Base-by-base conservation (phyloP, 2,888 invertebrate genomes). In the Criorhina ranunculi region DNA sequence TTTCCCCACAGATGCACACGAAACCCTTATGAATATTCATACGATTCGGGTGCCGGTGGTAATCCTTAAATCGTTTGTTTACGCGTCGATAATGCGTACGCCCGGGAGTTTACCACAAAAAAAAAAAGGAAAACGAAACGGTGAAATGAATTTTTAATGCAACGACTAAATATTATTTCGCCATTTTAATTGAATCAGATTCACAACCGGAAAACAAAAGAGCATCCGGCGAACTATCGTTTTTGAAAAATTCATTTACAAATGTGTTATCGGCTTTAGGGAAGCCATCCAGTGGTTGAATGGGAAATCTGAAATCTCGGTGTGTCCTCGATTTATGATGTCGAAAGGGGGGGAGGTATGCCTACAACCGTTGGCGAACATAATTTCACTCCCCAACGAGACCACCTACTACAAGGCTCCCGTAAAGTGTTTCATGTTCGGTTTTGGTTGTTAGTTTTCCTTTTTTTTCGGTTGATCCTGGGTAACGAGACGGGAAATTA, bases 1-100 rank as follows among this genome's bases (percentile, higher is more conserved):
- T 83, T 67, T 64, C 69, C 83, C 53, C 67, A 44, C 51, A 70
- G 67, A 73, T 83, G 78, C 73, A 78, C 67, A 46, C 29, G 24
- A 35, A 29, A 55, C 49, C 64, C 75, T 75, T 62, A 79, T 85
- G 83, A 85, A 85, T 85, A 85, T 79, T 75, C 83, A 79, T 69
- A 57, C 72, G 49, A 40, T 69, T 62, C 73, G 49, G 73, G 33
- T 55, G 78, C 62, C 35, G 70, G 51, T 31, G 67, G 64, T 83
- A 79, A 79, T 75, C 79, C 69, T 42, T 79, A 85, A 85, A 79
- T 85, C 64, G 83, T 64, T 79, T 79, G 75, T 85, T 85, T 79
- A 79, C 83, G 79, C 79, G 69, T 69, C 69, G 59, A 70, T 85
- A 79, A 85, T 85, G 82, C 78, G 78, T 78, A 72, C 69, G 60